These are phyloP conservation scores for Eristalinus sepulchralis DNA, from an alignment of 2,888 invertebrate genomes.

Conservation along the genomic window DNA sequence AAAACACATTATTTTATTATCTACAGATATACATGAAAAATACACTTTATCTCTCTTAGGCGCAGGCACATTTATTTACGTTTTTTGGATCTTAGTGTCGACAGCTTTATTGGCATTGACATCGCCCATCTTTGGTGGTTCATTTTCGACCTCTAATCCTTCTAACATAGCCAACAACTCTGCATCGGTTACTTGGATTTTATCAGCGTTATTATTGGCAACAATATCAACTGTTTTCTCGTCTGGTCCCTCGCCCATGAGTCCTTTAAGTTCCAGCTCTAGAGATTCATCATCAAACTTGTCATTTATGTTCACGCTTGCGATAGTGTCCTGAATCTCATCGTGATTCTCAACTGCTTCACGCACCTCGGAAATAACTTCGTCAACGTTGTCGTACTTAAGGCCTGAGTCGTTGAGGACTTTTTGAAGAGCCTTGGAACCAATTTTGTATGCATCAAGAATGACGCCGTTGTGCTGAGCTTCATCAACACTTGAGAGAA, in stretches of 20 bases:
- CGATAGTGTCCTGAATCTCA: slow-evolving; percentile 83
- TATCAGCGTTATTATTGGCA: slow-evolving; percentile 12
- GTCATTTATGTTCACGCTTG: slow-evolving; percentile 81
- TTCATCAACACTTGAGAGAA: slow-evolving; percentile 84
- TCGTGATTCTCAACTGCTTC: slow-evolving; percentile 83
- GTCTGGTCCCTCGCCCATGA: slow-evolving; percentile 80
- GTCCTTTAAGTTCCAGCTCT: slow-evolving; percentile 85
- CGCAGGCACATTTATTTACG: neutral
- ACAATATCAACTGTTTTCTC: neutral
- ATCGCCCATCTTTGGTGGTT: slow-evolving; percentile 67
- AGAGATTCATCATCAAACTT: slow-evolving; percentile 84
- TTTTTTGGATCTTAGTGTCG: neutral
- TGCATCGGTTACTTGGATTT: slow-evolving; percentile 75
- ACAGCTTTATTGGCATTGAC: slow-evolving; percentile 27
- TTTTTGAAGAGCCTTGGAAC: slow-evolving; percentile 85
- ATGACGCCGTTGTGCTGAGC: slow-evolving; percentile 83
- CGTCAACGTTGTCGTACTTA: slow-evolving; percentile 86
- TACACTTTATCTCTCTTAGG: neutral
- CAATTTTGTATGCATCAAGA: slow-evolving; percentile 85
- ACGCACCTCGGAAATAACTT: slow-evolving; percentile 87
- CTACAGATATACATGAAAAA: slow-evolving; percentile 3
- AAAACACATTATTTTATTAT: slow-evolving; percentile 7
- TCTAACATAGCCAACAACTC: slow-evolving; percentile 77
- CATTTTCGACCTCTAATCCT: slow-evolving; percentile 75
- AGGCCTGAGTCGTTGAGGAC: slow-evolving; percentile 85